Base-by-base conservation (phyloP, 2,888 invertebrate genomes). In the Tortrix viridana region DNA sequence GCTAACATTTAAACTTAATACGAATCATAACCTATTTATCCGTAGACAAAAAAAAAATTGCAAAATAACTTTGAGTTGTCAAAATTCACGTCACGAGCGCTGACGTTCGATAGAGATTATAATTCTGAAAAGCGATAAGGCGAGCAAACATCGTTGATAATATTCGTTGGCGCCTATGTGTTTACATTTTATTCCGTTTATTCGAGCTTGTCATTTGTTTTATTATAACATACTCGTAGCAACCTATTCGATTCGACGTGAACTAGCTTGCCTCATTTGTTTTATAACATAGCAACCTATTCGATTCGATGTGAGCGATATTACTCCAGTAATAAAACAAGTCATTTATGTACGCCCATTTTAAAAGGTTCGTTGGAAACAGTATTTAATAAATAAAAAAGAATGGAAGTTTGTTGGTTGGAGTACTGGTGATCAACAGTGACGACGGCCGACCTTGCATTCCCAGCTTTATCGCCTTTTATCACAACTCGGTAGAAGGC, bases 101-200 rank as follows among this genome's bases (percentile, higher is more conserved):
- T 60, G 65, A 60, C 54, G 55, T 52, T 37, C 46, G 50, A 74
- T 75, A 76, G 79, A 68, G 68, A 76, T 76, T 77, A 81, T 75
- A 79, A 80, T 82, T 79, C 76, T 73, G 75, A 76, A 79, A 80
- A 74, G 74, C 75, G 85, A 85, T 85, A 85, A 85, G 73, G 65
- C 71, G 72, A 75, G 81, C 80, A 82, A 79, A 75, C 73, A 78
- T 72, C 68, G 69, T 72, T 76, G 85, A 86, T 86, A 86, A 81
- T 22, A 79, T 80, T 78, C 79, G 78, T 82, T 83, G 87, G 86
- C 84, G 79, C 85, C 84, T 76, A 74, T 79, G 80, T 63, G 63
- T 59, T 63, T 66, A 58, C 58, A 56, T 65, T 60, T 37, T 18
- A 47, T 60, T 60, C 57, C 16, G 53, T 53, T 41, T 19, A 53